Percentiles rank a stretch among this genome's conserved stretches.
Evolutionary conservation across 2,797 vertebrate genomes (phyloP).

Genomic region (Falco peregrinus): DNA sequence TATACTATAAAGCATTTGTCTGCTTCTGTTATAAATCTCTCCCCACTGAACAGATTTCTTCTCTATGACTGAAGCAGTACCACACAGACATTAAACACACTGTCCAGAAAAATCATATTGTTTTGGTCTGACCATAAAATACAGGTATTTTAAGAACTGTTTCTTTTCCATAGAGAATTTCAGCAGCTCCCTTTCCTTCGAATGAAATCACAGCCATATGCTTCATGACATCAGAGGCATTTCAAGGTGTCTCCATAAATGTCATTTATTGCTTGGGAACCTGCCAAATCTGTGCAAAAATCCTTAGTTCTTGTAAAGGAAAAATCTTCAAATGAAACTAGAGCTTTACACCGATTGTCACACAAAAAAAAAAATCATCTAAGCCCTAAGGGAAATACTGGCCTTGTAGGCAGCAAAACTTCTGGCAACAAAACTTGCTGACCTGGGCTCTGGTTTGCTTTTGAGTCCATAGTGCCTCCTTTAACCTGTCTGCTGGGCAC

Average conservation of each 20-base stretch:
- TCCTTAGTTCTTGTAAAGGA: not conserved
- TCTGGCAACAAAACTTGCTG: not conserved
- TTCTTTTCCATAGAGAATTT: not conserved
- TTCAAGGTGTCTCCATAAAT: conserved; percentile 51
- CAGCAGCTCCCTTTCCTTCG: not conserved
- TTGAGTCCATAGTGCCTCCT: not conserved
- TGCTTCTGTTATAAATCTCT: conserved; percentile 1
- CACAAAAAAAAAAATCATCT: not conserved
- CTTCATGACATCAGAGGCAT: conserved; percentile 41
- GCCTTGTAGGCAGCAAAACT: not conserved
- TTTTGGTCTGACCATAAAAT: not conserved
- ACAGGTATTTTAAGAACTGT: conserved; percentile 3
- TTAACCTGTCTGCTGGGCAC: not conserved
- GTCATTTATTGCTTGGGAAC: conserved; percentile 37
- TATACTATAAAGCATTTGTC: not conserved
- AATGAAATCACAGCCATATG: conserved; percentile 35
- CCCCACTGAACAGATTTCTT: not conserved
- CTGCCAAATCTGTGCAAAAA: conserved; percentile 17
- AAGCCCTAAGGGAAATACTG: not conserved
- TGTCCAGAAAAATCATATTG: not conserved
- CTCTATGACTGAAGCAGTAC: not conserved
- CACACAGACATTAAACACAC: not conserved
- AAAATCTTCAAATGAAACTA: not conserved
- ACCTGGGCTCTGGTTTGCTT: not conserved
- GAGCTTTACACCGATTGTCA: not conserved